phyloP scores from a whole-genome alignment of 2,797 vertebrate genomes.

The Chelon labrosus region DNA sequence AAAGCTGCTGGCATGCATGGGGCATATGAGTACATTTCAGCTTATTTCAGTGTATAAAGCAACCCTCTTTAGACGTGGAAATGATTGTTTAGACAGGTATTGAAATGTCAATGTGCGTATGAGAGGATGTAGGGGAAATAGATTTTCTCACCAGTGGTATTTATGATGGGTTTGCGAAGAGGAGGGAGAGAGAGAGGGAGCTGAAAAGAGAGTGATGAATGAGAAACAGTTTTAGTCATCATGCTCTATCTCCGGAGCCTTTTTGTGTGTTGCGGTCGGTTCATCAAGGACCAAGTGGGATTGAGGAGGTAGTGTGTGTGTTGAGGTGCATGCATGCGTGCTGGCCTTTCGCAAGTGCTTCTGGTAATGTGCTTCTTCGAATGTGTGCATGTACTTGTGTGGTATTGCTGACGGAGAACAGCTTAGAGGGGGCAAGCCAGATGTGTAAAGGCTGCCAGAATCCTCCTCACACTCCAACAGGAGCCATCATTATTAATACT shows the following conservation, averaged over 20 bases:
- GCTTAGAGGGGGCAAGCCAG: constrained; percentile 79
- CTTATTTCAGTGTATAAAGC: constrained; percentile 17
- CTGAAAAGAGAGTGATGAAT: constrained; percentile 66
- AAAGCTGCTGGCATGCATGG: constrained; percentile 9
- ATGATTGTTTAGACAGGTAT: constrained; percentile 47
- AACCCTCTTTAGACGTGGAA: constrained; percentile 49
- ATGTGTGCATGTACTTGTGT: constrained; percentile 31
- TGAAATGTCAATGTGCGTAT: constrained; percentile 59
- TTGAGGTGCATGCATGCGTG: constrained; percentile 5
- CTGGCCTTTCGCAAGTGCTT: constrained; percentile 42
- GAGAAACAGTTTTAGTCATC: constrained; percentile 82
- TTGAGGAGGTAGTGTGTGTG: constrained; percentile 32
- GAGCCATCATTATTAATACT: constrained; percentile 83
- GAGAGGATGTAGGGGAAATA: constrained; percentile 64
- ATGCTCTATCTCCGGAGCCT: constrained; percentile 78
- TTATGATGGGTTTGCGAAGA: constrained; percentile 60
- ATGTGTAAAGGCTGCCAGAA: constrained; percentile 78
- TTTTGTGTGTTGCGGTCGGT: constrained; percentile 76
- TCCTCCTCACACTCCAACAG: constrained; percentile 73
- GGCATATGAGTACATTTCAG: constrained; percentile 34
- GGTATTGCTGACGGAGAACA: constrained; percentile 79
- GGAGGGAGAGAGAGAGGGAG: constrained; percentile 17
- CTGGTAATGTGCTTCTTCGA: constrained; percentile 56
- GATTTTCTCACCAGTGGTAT: constrained; percentile 68
- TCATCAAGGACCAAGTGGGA: constrained; percentile 67